Evolutionary conservation across 2,113 vertebrate species (phyloP).

Genomic region (Tychaedon coryphoeus): DNA sequence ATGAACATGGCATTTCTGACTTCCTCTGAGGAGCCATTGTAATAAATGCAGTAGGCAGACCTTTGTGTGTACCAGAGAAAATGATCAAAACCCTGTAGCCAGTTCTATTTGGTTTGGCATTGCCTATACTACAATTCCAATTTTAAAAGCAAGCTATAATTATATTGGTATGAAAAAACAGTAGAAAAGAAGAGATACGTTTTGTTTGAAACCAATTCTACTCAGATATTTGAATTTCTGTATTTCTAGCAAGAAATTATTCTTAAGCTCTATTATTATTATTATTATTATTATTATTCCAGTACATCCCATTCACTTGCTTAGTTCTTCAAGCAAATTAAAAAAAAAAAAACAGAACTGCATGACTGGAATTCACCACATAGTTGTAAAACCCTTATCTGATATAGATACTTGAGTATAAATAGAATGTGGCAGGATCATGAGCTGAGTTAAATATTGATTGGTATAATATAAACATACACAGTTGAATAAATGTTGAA

Average conservation of each 20-base stretch:
- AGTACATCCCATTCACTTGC: background rate
- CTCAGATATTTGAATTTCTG: background rate
- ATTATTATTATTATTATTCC: background rate
- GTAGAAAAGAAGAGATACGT: background rate
- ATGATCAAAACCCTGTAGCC: background rate
- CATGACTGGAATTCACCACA: background rate
- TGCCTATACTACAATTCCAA: background rate
- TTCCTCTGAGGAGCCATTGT: background rate
- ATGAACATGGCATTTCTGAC: background rate
- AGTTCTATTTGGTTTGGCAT: conserved; percentile 31
- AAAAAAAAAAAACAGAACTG: background rate
- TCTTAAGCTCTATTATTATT: background rate
- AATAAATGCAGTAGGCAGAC: background rate
- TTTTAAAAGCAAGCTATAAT: conserved; percentile 22
- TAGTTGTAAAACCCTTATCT: conserved; percentile 14
- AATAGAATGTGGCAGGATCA: background rate
- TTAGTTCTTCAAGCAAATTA: background rate
- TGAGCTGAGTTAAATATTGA: conserved; percentile 10
- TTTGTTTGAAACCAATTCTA: background rate
- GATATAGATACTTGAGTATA: background rate
- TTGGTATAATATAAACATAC: conserved; percentile 6
- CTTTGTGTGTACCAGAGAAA: background rate
- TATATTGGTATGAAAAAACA: background rate
- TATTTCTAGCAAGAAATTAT: background rate
- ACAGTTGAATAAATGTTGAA: background rate